Conservation (phyloP, 2,888 invertebrate species). For the Sinentomon sp. region DNA sequence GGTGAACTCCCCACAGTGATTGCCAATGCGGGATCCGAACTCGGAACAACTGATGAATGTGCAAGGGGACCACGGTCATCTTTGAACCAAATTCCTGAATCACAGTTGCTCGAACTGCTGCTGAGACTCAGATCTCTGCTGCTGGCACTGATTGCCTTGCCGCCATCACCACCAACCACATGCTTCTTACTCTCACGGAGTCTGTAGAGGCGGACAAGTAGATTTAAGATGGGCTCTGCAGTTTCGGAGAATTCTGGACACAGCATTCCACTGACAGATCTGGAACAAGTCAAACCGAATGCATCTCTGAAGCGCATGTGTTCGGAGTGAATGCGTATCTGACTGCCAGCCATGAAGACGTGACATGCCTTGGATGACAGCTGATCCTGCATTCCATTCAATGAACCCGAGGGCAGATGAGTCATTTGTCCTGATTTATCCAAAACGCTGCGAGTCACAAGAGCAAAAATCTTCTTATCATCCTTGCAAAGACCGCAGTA, state of each 20-base stretch:
- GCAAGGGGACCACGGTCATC: constrained; percentile 64
- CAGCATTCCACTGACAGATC: constrained; percentile 37
- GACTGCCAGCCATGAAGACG: constrained; percentile 74
- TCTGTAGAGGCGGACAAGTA: constrained; percentile 28
- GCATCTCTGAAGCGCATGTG: constrained; percentile 51
- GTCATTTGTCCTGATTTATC: constrained; percentile 20
- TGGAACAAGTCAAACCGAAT: constrained; percentile 59
- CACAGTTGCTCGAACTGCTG: constrained; percentile 62
- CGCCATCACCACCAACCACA: constrained; percentile 1
- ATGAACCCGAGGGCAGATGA: constrained; percentile 31
- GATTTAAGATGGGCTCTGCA: constrained; percentile 32
- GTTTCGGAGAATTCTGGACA: constrained; percentile 59
- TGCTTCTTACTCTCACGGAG: background rate
- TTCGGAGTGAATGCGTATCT: constrained; percentile 47
- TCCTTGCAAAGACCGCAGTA: constrained; percentile 74
- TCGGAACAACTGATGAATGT: too few relatives aligned
- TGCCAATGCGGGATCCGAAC: too few relatives aligned
- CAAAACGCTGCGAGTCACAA: constrained; percentile 50
- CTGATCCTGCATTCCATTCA: too few relatives aligned
- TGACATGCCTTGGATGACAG: constrained; percentile 72
- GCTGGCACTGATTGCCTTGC: constrained; percentile 7
- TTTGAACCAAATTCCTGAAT: constrained; percentile 79
- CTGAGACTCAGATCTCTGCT: constrained; percentile 22
- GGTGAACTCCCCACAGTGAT: too few relatives aligned
- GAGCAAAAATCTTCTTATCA: constrained; percentile 69